Percentiles rank a stretch among this genome's conserved stretches.
phyloP scores from a whole-genome alignment of 2,888 invertebrate species.

The Thera obeliscata region DNA sequence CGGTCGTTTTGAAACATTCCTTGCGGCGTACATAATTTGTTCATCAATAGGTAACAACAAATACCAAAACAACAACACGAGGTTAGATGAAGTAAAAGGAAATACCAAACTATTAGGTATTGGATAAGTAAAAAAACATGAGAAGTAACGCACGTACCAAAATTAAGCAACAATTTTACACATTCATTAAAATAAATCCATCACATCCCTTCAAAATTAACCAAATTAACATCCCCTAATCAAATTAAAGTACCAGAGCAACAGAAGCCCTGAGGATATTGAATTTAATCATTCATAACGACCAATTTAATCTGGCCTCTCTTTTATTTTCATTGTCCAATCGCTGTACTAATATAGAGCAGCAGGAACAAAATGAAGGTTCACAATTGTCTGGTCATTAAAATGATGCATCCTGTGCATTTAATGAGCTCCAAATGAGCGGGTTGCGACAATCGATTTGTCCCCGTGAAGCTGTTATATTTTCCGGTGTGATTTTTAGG shows the following conservation, averaged over 20 bases:
- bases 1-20: no score
- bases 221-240: constrained; percentile 58
- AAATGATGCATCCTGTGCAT: constrained; percentile 76
- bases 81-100: background rate
- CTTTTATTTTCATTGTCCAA: constrained; percentile 28
- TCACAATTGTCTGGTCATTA: constrained; percentile 69
- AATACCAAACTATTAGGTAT: background rate
- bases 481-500: constrained; percentile 65
- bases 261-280: constrained; percentile 55
- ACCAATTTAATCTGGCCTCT: constrained; percentile 49
- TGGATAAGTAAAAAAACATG: background rate
- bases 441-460: constrained; percentile 80
- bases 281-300: constrained; percentile 60
- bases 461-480: constrained; percentile 75
- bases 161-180: constrained; percentile 20
- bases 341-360: constrained; percentile 8
- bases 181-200: constrained; percentile 44
- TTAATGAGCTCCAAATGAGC: constrained; percentile 82
- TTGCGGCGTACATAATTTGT: no score
- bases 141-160: background rate
- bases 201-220: constrained; percentile 57
- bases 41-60: no score
- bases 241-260: constrained; percentile 53
- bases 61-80: background rate
- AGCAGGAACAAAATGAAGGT: constrained; percentile 53